Evolutionary conservation across 2,113 vertebrate genomes (phyloP).

Genomic region (Numida meleagris): DNA sequence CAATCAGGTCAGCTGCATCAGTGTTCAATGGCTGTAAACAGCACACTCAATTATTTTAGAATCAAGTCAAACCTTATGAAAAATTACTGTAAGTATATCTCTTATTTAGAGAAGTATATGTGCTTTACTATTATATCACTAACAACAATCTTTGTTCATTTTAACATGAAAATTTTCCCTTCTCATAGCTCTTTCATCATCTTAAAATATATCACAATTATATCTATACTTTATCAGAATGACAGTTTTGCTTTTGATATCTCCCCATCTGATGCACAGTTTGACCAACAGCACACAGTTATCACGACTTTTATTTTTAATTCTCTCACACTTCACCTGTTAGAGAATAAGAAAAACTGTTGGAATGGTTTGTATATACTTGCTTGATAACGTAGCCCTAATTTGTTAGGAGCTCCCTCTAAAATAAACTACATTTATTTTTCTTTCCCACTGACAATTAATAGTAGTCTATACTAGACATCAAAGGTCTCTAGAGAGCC

Average conservation of each 20-base stretch:
- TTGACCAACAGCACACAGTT: background rate
- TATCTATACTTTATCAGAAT: background rate
- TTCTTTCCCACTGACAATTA: background rate
- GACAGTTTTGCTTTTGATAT: background rate
- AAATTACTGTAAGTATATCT: background rate
- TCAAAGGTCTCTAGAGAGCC: background rate
- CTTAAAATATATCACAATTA: background rate
- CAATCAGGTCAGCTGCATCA: background rate
- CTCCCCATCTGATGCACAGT: fast-evolving
- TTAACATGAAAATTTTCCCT: background rate
- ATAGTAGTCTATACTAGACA: background rate
- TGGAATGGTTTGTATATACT: background rate
- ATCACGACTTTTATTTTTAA: background rate
- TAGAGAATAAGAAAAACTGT: background rate
- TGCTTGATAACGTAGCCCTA: background rate
- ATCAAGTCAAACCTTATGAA: background rate
- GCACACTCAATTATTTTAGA: background rate
- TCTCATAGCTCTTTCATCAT: background rate
- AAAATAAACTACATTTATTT: background rate
- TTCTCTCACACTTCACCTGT: background rate
- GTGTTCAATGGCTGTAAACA: background rate
- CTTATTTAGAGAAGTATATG: background rate
- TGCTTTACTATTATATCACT: background rate
- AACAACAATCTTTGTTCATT: background rate
- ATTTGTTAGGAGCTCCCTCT: background rate